phyloP scores from a whole-genome alignment of 2,888 invertebrate genomes.

The Ophonus ardosiacus region DNA sequence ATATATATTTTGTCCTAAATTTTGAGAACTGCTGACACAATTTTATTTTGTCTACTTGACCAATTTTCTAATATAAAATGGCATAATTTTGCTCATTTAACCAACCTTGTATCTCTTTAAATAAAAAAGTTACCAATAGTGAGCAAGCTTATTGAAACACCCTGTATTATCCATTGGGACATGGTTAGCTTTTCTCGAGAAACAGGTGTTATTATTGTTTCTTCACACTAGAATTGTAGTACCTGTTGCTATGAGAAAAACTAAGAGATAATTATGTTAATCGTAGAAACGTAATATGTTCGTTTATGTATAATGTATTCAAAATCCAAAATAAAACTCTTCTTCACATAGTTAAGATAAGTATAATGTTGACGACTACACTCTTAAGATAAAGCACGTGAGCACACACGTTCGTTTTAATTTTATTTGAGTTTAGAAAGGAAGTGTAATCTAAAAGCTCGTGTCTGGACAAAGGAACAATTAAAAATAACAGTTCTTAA shows the following conservation, averaged over 20 bases:
- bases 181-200: no score
- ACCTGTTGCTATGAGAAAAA: neutral
- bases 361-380: neutral
- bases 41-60: no score
- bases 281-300: neutral
- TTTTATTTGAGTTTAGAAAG: neutral
- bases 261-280: neutral
- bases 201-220: neutral
- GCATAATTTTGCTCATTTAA: no score
- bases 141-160: no score
- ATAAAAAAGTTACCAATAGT: no score
- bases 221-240: no score
- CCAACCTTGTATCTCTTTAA: no score
- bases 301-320: no score
- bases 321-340: neutral
- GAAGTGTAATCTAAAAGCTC: constrained; percentile 26
- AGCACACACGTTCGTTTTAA: neutral
- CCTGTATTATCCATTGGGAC: no score
- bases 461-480: constrained; percentile 29
- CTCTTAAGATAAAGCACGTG: neutral
- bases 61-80: no score
- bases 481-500: constrained; percentile 50
- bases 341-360: neutral
- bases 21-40: no score
- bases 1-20: no score